These are phyloP conservation scores for Meteorus colon DNA, from an alignment of 2,888 invertebrate species.

Conservation along the genomic window DNA sequence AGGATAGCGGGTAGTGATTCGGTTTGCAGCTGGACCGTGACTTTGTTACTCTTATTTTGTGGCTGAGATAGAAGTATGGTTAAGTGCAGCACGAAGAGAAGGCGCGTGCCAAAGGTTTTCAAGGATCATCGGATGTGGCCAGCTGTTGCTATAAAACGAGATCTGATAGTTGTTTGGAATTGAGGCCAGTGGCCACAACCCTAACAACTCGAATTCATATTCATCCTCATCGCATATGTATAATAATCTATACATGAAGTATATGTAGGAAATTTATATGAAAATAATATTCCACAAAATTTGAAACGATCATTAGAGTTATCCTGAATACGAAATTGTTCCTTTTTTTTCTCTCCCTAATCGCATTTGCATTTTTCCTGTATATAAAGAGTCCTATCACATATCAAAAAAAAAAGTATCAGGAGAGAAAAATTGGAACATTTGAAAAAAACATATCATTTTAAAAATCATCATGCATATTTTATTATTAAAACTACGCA, in stretches of 20 bases:
- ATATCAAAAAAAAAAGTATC: no score
- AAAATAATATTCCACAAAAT: no score
- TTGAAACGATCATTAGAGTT: no score
- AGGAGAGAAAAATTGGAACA: no score
- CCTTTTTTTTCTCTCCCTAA: no score
- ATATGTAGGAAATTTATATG: no score
- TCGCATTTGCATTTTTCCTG: no score
- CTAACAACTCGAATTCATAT: background rate
- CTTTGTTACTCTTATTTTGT: slow-evolving; percentile 57
- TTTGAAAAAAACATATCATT: no score
- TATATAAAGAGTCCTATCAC: no score
- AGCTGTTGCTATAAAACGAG: slow-evolving; percentile 53
- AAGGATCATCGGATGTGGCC: slow-evolving; percentile 54
- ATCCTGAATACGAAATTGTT: no score
- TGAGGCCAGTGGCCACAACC: slow-evolving; percentile 32
- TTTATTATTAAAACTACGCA: no score
- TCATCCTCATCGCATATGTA: background rate
- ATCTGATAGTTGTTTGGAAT: slow-evolving; percentile 30
- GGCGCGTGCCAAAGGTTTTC: slow-evolving; percentile 51
- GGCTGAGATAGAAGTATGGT: slow-evolving; percentile 49
- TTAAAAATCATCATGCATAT: background rate
- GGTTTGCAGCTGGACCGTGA: slow-evolving; percentile 60
- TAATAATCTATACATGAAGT: background rate
- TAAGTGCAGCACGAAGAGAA: slow-evolving; percentile 49
- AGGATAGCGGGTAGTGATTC: background rate